A percentile compares a stretch with the other conserved stretches of the same genome.
Conservation (phyloP, 2,797 vertebrate genomes). For the Phoeniculus purpureus region DNA sequence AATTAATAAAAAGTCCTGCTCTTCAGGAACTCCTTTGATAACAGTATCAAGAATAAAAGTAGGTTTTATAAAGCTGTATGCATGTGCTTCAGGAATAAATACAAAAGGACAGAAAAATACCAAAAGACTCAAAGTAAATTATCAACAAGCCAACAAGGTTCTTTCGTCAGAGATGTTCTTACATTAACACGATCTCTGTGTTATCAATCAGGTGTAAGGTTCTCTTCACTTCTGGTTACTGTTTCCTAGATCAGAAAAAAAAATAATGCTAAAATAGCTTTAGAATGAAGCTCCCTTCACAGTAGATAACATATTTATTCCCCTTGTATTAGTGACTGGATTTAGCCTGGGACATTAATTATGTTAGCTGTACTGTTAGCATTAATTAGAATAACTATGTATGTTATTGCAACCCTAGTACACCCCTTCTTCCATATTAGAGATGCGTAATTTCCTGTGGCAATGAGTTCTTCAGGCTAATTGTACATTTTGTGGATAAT, state of each 20-base stretch:
- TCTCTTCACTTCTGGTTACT: not conserved
- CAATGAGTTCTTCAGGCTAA: slow-evolving; percentile 35
- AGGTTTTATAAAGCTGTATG: not conserved
- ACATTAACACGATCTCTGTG: not conserved
- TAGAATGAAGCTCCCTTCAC: not conserved
- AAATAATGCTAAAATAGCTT: not conserved
- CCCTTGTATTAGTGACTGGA: not conserved
- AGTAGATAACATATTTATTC: not conserved
- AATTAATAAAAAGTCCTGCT: not conserved
- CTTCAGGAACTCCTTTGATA: not conserved
- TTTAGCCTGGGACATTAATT: slow-evolving; percentile 1
- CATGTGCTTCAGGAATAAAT: not conserved
- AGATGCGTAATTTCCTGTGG: slow-evolving; percentile 37
- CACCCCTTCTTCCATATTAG: not conserved
- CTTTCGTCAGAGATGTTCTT: not conserved
- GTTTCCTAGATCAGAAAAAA: not conserved
- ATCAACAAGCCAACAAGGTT: not conserved
- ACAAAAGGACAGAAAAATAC: not conserved
- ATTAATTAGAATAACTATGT: slow-evolving; percentile 17
- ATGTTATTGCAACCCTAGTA: not conserved
- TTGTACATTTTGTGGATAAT: slow-evolving; percentile 28
- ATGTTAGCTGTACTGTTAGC: not conserved
- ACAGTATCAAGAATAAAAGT: not conserved
- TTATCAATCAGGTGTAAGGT: not conserved
- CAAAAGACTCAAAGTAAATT: not conserved